Percentiles rank a stretch among this genome's conserved stretches.
phyloP scores from a whole-genome alignment of 1,140 invertebrate species.

The Neomicropteryx cornuta region DNA sequence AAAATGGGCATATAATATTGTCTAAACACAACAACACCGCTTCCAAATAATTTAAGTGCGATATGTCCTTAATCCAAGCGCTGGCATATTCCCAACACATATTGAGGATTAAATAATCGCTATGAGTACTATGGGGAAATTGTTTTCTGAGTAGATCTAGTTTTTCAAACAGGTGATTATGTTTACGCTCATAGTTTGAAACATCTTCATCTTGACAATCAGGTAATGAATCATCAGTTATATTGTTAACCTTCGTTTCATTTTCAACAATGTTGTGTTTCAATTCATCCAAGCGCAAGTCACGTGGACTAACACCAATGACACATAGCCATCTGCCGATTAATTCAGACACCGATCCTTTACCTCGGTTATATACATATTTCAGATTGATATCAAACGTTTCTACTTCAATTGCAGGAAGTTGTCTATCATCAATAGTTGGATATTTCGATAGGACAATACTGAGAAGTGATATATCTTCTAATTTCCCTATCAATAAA shows the following conservation, averaged over 20 bases:
- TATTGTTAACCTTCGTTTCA: constrained; percentile 22
- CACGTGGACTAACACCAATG: constrained; percentile 53
- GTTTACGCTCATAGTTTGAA: constrained; percentile 23
- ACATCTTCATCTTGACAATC: constrained; percentile 17
- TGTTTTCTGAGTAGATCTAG: constrained; percentile 52
- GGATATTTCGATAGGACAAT: constrained; percentile 50
- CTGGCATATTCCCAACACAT: constrained; percentile 84
- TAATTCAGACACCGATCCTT: constrained; percentile 73
- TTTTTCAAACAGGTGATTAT: constrained; percentile 41
- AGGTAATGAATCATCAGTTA: constrained; percentile 12
- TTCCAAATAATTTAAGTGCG: constrained; percentile 50
- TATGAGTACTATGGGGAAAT: constrained; percentile 77
- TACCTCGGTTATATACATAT: constrained; percentile 64
- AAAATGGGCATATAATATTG: constrained; percentile 46
- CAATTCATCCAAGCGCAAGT: constrained; percentile 17
- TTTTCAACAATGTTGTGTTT: constrained; percentile 27
- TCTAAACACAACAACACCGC: constrained; percentile 49
- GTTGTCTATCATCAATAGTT: constrained; percentile 21
- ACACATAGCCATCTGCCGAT: constrained; percentile 70
- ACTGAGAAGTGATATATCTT: constrained; percentile 73
- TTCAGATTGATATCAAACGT: constrained; percentile 59
- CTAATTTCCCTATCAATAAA: constrained; percentile 74
- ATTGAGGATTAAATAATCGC: constrained; percentile 68
- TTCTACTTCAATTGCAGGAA: constrained; percentile 46
- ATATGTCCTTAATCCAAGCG: constrained; percentile 71